Percentiles rank a stretch among this genome's conserved stretches.
Evolutionary conservation across 2,797 vertebrate species (phyloP).

Genomic region (Falco berigora): DNA sequence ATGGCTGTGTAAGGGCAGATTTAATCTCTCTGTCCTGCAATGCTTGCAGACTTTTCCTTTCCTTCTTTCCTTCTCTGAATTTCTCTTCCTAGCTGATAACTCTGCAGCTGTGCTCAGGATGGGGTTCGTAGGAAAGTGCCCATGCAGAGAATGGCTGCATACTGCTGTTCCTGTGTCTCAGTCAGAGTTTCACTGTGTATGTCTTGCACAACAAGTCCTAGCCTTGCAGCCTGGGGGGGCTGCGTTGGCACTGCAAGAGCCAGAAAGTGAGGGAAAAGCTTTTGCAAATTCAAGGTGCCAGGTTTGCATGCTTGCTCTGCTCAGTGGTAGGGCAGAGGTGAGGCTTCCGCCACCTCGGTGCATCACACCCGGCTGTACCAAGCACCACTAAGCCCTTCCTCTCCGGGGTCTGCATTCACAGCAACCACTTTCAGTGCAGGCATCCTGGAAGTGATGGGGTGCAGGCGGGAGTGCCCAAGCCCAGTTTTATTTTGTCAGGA

Average conservation of each 20-base stretch:
- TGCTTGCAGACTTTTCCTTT: neutral
- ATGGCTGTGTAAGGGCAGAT: neutral
- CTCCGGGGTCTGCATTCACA: neutral
- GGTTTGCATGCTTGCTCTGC: neutral
- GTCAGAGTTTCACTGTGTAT: neutral
- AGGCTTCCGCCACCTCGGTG: neutral
- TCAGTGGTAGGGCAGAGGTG: neutral
- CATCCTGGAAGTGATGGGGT: neutral
- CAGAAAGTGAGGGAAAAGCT: neutral
- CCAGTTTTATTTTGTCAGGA: neutral
- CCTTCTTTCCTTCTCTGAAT: neutral
- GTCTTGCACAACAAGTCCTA: neutral
- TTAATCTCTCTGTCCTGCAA: neutral
- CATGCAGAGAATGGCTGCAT: neutral
- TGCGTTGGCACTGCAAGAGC: neutral
- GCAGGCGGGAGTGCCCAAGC: neutral
- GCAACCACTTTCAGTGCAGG: neutral
- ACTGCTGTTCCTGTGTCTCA: neutral
- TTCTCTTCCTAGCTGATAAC: neutral
- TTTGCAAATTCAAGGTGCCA: neutral
- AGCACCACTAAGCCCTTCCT: neutral
- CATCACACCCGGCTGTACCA: fast-evolving
- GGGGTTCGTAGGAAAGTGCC: neutral
- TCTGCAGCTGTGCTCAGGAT: neutral
- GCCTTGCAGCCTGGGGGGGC: neutral